These are phyloP conservation scores for Leistus spinibarbis DNA, from an alignment of 2,888 invertebrate genomes.

Conservation along the genomic window DNA sequence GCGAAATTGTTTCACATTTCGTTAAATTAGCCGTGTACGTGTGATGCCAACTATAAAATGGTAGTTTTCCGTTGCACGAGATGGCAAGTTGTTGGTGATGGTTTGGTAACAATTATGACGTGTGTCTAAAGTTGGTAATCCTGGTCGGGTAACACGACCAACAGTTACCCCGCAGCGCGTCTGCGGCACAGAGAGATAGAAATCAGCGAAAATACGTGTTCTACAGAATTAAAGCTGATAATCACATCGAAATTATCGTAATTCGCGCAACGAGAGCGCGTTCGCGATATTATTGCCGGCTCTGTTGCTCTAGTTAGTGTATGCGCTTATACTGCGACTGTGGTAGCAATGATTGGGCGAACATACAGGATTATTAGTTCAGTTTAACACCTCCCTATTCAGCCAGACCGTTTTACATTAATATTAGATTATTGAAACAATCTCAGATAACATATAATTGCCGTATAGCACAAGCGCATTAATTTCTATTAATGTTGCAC, in stretches of 20 bases:
- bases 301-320: too few relatives aligned
- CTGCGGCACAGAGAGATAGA: slow-evolving; percentile 4
- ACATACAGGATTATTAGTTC: slow-evolving; percentile 1
- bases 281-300: neutral
- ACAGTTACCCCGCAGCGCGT: neutral
- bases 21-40: neutral
- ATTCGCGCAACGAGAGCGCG: slow-evolving; percentile 9
- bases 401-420: neutral
- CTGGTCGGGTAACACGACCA: neutral
- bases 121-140: slow-evolving; percentile 29
- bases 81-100: neutral
- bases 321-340: too few relatives aligned
- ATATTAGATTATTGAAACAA: neutral
- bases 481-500: neutral
- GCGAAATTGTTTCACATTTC: neutral
- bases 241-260: slow-evolving; percentile 20
- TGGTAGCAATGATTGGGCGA: neutral
- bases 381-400: slow-evolving; percentile 1
- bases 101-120: slow-evolving; percentile 11
- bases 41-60: neutral
- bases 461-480: neutral
- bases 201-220: slow-evolving; percentile 29
- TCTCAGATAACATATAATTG: neutral
- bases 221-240: slow-evolving; percentile 22
- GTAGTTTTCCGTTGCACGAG: neutral